Base-by-base conservation (phyloP, 2,797 vertebrate species). In the Rhyacichthys aspro region DNA sequence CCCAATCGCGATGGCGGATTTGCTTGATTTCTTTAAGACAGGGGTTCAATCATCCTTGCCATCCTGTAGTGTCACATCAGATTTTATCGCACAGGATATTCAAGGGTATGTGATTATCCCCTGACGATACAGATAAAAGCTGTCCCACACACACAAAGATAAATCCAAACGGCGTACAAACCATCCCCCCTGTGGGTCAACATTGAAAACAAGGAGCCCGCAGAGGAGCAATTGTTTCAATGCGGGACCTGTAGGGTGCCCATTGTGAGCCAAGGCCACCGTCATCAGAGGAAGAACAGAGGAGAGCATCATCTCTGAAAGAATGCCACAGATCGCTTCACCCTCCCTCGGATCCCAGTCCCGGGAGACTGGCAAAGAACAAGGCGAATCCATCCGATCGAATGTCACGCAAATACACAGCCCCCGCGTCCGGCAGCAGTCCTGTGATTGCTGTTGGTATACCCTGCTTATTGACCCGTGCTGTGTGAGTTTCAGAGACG, bases 391-490 rank as follows among this genome's bases (percentile, higher is more conserved):
- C 80, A 76, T 86, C 85, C 76, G 78, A 91, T 90, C 83, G 85
- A 90, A 90, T 88, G 86, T 87, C 86, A 89, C 82, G 80, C 86
- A 85, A 89, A 87, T 75, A 85, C 85, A 84, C 79, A 83, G 52
- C 76, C 70, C 63, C 73, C 67, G 32, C 69, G 46, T 86, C 84
- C 77, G 37, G 50, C 50, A 39, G 49, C 75, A 72, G 74, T 74
- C 79, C 68, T 86, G 80, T 88, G 85, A 89, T 90, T 88, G 86
- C 88, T 90, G 86, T 88, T 89, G 85, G 81, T 86, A 81, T 87
- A 86, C 83, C 84, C 85, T 87, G 84, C 67, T 88, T 91, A 89
- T 90, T 88, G 88, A 91, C 88, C 83, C 82, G 57, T 88, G 79
- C 78, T 85, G 74, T 84, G 76, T 78, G 76, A 85, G 78, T 81